phyloP scores from a whole-genome alignment of 64 coral and sea anemone genomes.

The Montipora efflorescens region DNA sequence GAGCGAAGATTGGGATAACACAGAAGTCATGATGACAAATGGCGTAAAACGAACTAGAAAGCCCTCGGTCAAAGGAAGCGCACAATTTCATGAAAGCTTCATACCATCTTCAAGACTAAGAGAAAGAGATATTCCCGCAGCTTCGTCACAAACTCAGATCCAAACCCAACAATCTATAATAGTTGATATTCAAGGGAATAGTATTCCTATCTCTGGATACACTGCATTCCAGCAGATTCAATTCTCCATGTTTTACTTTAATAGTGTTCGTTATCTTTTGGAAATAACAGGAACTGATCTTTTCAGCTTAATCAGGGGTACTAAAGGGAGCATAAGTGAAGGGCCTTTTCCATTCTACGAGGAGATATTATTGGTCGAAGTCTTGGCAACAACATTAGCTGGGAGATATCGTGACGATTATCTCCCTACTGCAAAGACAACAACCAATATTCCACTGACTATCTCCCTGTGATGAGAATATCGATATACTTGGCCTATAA shows the following conservation, averaged over 20 bases:
- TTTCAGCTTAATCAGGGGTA: background rate
- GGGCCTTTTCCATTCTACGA: conserved; percentile 38
- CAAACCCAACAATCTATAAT: background rate
- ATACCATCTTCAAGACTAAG: background rate
- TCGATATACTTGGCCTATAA: too few species aligned
- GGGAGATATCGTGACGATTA: background rate
- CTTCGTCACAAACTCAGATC: background rate
- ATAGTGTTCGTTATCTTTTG: background rate
- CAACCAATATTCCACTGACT: conserved; percentile 11
- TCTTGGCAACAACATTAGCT: background rate
- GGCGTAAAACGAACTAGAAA: background rate
- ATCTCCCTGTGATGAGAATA: background rate
- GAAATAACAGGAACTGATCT: background rate
- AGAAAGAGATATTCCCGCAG: background rate
- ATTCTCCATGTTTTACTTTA: background rate
- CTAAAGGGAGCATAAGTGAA: conserved; percentile 1
- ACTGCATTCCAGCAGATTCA: conserved; percentile 28
- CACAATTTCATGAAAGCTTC: background rate
- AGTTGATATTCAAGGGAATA: background rate
- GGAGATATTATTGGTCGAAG: background rate
- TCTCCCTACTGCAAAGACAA: conserved; percentile 7
- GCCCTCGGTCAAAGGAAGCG: background rate
- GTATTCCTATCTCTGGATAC: conserved; percentile 44
- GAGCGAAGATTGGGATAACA: background rate
- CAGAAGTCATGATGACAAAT: background rate